Evolutionary conservation across 2,888 invertebrate species (phyloP), one percentile per base, ranked within the genome.

Genomic region (Monoplex corrugatus): DNA sequence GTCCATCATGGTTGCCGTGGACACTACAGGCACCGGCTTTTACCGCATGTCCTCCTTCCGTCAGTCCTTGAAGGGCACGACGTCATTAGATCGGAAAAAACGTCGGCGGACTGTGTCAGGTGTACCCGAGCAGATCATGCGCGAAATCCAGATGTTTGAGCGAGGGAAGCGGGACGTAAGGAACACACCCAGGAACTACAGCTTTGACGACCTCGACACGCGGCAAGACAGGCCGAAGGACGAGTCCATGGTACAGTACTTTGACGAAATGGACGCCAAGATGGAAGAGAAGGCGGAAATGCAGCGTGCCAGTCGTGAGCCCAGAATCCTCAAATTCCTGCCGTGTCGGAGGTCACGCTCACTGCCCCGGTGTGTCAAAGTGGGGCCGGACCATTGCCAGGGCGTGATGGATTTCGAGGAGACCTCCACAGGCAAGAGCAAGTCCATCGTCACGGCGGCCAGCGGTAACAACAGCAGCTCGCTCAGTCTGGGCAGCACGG

Each of bases 11-110:
- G 98, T 99, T 91, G 97, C 98, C 90, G 98, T 99, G 94, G 98
- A 99, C 96, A 97, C 98, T 88, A 98, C 98, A 91, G 98, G 98
- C 87, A 97, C 97, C 94, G 97, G 98, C 96, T 99, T 99, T 97
- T 97, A 98, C 95, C 97, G 98, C 93, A 98, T 98, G 98, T 98
- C 98, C 94, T 97, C 97, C 94, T 97, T 98, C 91, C 97, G 99
- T 92, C 97, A 98, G 95, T 98, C 98, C 75, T 97, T 98, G 43
- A 92, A 93, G 32, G 87, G 86, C 23, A 75, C 87, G 13, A 78
- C 75, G 1, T 82, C 75, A 1, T 84, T 89, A 44, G 89, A 89
- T 35, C 92, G 44, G 93, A 93, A 92, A 89, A 93, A 93, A 82
- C 92, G 91, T 84, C 86, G 95, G 23, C 88, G 93, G 84, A 95